phyloP scores from a whole-genome alignment of 2,888 invertebrate genomes.

The Bimastos eiseni region DNA sequence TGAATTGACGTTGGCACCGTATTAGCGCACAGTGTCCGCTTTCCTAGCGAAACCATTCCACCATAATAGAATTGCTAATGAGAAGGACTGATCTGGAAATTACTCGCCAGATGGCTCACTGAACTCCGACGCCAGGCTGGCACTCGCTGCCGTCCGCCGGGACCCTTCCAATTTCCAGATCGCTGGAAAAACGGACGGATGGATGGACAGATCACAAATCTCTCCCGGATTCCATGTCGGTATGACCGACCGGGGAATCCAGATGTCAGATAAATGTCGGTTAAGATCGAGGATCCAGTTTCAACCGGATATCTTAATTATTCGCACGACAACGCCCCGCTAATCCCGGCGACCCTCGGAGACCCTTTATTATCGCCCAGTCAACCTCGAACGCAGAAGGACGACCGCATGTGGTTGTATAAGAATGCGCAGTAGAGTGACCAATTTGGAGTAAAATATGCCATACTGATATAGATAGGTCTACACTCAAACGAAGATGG shows the following conservation, averaged over 20 bases:
- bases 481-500: too few relatives aligned
- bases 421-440: too few relatives aligned
- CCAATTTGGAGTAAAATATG: too few relatives aligned
- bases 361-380: neutral
- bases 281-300: neutral
- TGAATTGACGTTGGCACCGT: too few relatives aligned
- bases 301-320: too few relatives aligned
- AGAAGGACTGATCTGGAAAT: neutral
- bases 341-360: neutral
- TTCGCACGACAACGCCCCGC: neutral
- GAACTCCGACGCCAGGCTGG: neutral
- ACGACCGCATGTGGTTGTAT: neutral
- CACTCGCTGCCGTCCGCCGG: neutral
- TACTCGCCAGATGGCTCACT: conserved; percentile 7
- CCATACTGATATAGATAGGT: too few relatives aligned
- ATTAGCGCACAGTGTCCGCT: neutral
- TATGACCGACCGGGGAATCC: conserved; percentile 21
- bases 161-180: conserved; percentile 21
- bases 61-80: conserved; percentile 16
- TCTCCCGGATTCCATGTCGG: neutral
- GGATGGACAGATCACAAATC: neutral
- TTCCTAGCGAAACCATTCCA: neutral
- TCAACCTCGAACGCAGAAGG: neutral
- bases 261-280: neutral
- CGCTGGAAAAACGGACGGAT: neutral